Percentiles rank a stretch among this genome's conserved stretches.
Conservation (phyloP, 35 echinoderm and acorn worm species). For the Ptychodera flava region DNA sequence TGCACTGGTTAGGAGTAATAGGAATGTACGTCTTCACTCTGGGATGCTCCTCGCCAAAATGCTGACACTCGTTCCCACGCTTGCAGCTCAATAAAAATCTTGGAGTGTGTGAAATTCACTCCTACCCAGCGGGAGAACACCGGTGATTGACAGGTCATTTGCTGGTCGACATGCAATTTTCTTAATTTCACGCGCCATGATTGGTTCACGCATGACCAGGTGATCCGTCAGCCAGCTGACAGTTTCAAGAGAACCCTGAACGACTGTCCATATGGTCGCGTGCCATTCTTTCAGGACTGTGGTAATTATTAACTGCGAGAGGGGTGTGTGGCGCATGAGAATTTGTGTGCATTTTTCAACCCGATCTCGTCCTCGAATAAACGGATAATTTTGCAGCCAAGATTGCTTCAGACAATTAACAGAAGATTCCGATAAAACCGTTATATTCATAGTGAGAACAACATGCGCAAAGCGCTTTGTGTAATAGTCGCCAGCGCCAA, state of each 20-base stretch:
- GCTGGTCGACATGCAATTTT: neutral
- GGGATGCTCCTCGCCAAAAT: neutral
- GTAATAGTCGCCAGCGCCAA: too few relatives aligned
- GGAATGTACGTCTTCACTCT: neutral
- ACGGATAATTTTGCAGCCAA: too few relatives aligned
- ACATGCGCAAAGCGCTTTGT: too few relatives aligned
- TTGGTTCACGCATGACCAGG: neutral
- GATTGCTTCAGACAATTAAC: too few relatives aligned
- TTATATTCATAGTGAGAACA: too few relatives aligned
- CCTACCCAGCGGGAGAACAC: neutral
- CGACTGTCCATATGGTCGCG: neutral
- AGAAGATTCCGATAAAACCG: too few relatives aligned
- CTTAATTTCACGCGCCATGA: neutral
- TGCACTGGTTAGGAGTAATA: neutral
- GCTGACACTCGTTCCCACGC: neutral
- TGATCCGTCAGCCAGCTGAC: neutral
- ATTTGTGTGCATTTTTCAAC: neutral
- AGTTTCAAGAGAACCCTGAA: neutral
- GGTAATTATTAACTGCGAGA: neutral
- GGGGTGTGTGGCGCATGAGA: neutral
- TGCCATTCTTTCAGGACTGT: neutral
- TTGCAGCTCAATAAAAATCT: neutral
- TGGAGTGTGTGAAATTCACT: conserved; percentile 2
- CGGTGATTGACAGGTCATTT: neutral
- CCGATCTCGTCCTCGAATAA: too few relatives aligned